Evolutionary conservation across 1,140 invertebrate genomes (phyloP), one percentile per base, ranked within the genome.

Genomic region (Lepidurus couesii): DNA sequence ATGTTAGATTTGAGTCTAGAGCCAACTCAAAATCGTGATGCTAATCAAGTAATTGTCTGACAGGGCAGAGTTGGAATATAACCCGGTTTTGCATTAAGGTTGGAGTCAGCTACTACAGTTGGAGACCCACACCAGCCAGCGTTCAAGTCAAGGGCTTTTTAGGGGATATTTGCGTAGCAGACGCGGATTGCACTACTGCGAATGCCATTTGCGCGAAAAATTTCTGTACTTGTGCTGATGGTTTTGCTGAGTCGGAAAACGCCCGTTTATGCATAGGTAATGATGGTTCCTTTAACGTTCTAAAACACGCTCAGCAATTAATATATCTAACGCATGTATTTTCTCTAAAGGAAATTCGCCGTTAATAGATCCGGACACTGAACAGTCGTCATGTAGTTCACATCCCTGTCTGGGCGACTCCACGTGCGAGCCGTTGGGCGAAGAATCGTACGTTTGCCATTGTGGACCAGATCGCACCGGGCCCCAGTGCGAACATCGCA

Each of bases 381-480:
- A 91, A 83, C 89, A 89, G 81, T 78, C 77, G 76, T 91, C 91
- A 9, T 95, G 93, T 84, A 86, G 89, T 79, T 91, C 90, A 73
- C 89, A 90, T 79, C 93, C 93, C 5, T 95, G 93, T 85, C 89
- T 91, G 82, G 89, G 90, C 83, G 90, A 90, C 74, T 91, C 92
- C 16, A 92, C 90, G 53, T 96, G 94, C 86, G 90, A 92, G 82
- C 84, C 91, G 73, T 89, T 91, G 7, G 88, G 89, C 45, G 89
- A 90, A 4, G 90, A 82, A 21, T 83, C 89, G 8, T 95, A 92
- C 85, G 88, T 89, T 24, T 96, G 94, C 85, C 86, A 91, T 44
- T 96, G 94, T 85, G 84, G 89, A 24, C 87, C 88, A 73, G 90
- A 90, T 81, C 90, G 90, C 82, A 92, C 90, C 43, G 93, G 94